Base-by-base conservation (phyloP, 2,888 invertebrate genomes). In the Polyommatus icarus region DNA sequence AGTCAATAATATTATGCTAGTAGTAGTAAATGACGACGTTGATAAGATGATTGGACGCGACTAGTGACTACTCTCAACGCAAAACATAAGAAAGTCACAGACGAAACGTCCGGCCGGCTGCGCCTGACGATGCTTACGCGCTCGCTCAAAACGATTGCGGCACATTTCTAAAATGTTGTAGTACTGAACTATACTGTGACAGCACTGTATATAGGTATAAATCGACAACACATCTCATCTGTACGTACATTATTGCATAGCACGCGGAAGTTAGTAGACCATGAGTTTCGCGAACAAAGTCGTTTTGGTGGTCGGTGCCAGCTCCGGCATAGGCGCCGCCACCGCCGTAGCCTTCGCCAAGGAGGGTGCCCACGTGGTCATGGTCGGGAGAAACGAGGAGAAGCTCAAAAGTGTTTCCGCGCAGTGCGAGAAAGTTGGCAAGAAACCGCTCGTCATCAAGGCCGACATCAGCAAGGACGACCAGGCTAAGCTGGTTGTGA, bases 211-310 rank as follows among this genome's bases (percentile, higher is more conserved):
- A 54, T 15, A 15, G n/a, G n/a, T 50, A 54, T 54, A 54, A 54
- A 54, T 4, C 0, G 54, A 12, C 54, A 18, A 54, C 50, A 18
- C 4, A 54, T 18, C 50, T 18, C 18, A 54, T 54, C 18, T 54
- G 8, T 36, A 54, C 4, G 4, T 18, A 18, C 54, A 54, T 54
- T 18, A 18, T 3, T 18, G 1, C 18, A 54, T 54, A 54, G 54
- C 54, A 18, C 54, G 54, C 5, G 18, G 54, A 54, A 54, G 18
- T 54, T 18, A 54, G 54, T 72, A 6, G 29, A 67, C n/a, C n/a
- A 88, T 90, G 87, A 86, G 88, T 83, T 91, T 90, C 73, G 81
- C 81, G 3, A 81, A 84, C n/a, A 90, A 88, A 85, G 86, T 88
- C 0, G 87, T 90, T 0, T 84, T 91, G 12, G 84, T 91, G 0